phyloP scores from a whole-genome alignment of 2,113 vertebrate species.

The Scalopus aquaticus region DNA sequence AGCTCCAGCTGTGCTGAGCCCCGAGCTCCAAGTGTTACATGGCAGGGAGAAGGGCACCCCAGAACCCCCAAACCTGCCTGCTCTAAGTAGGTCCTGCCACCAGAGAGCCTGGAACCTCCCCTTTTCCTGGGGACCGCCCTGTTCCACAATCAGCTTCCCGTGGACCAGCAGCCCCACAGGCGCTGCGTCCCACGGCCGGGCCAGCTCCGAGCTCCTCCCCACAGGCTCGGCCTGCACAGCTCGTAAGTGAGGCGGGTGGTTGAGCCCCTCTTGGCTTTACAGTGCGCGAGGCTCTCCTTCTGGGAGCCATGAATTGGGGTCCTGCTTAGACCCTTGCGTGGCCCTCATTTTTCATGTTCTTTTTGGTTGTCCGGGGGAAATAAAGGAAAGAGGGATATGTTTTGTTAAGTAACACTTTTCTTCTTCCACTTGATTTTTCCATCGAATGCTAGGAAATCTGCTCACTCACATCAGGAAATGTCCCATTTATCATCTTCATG shows the following conservation, averaged over 20 bases:
- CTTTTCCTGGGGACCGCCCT: no score
- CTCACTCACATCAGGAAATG: slow-evolving; percentile 36
- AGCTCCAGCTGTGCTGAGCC: neutral
- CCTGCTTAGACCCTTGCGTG: neutral
- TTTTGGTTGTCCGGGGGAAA: no score
- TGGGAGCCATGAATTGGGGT: neutral
- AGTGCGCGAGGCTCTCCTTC: neutral
- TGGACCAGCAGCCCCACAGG: no score
- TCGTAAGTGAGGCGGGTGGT: neutral
- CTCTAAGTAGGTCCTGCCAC: no score
- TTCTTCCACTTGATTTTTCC: slow-evolving; percentile 12
- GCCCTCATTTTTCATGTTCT: no score
- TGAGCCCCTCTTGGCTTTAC: neutral
- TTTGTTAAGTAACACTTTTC: slow-evolving; percentile 15
- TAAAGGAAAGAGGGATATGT: neutral
- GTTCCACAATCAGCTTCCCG: neutral
- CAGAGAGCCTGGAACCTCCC: no score
- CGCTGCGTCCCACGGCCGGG: no score
- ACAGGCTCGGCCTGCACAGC: neutral
- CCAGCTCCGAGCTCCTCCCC: neutral
- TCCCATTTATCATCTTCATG: slow-evolving; percentile 62
- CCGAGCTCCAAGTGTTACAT: no score
- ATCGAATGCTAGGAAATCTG: neutral
- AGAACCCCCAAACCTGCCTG: no score
- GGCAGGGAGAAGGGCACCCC: no score